These are phyloP conservation scores for Istiophorus platypterus DNA, from an alignment of 2,113 vertebrate genomes.

Conservation along the genomic window DNA sequence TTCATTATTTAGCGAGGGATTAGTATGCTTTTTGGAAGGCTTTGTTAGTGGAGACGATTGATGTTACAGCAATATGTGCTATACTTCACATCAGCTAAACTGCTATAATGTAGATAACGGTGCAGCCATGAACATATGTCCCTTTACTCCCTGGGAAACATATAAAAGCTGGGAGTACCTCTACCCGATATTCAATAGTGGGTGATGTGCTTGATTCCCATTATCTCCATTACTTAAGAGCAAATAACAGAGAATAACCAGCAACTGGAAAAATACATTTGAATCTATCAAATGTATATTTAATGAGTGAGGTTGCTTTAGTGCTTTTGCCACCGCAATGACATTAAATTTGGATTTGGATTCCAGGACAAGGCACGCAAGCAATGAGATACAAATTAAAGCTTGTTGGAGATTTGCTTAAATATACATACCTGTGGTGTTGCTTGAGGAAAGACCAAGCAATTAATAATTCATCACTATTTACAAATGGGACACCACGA, in stretches of 20 bases:
- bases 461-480: slow-evolving; percentile 54
- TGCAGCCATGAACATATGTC: slow-evolving; percentile 3
- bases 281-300: slow-evolving; percentile 65
- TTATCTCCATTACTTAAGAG: slow-evolving; percentile 61
- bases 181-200: slow-evolving; percentile 8
- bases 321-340: slow-evolving; percentile 37
- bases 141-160: not conserved
- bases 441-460: slow-evolving; percentile 32
- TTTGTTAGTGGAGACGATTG: not conserved
- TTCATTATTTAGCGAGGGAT: not conserved
- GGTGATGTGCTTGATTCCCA: slow-evolving; percentile 44
- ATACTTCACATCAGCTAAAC: slow-evolving; percentile 15
- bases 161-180: slow-evolving; percentile 41
- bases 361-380: slow-evolving; percentile 27
- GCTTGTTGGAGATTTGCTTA: slow-evolving; percentile 34
- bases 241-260: slow-evolving; percentile 49
- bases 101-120: slow-evolving; percentile 1
- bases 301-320: slow-evolving; percentile 50
- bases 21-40: not conserved
- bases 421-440: slow-evolving; percentile 48
- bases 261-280: slow-evolving; percentile 46
- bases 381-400: slow-evolving; percentile 45
- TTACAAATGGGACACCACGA: slow-evolving; percentile 41
- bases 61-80: not conserved
- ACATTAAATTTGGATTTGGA: slow-evolving; percentile 55